A percentile compares a stretch with the other conserved stretches of the same genome.
phyloP scores from a whole-genome alignment of 2,797 vertebrate species.

The Emys orbicularis region DNA sequence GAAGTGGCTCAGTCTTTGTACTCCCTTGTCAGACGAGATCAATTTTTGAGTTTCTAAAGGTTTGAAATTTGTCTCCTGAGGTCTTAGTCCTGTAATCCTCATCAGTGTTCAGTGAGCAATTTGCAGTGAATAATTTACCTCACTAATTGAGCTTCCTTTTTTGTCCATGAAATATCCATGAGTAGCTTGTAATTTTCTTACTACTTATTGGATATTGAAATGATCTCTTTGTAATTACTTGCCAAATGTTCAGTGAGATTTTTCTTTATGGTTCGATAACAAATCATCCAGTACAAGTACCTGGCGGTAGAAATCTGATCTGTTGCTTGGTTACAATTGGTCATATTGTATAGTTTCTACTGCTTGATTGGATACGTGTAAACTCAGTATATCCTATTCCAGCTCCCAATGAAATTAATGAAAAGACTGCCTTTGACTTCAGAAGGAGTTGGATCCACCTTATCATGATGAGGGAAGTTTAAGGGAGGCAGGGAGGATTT shows the following conservation, averaged over 20 bases:
- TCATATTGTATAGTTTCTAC: neutral
- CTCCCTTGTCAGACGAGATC: neutral
- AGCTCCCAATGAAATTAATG: neutral
- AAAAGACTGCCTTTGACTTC: neutral
- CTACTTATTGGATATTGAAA: neutral
- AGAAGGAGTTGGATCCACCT: accelerated
- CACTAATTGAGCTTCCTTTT: neutral
- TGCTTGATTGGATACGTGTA: accelerated
- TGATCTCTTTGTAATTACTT: neutral
- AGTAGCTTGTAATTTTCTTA: neutral
- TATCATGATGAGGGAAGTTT: neutral
- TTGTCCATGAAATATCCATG: neutral
- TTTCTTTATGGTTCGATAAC: neutral
- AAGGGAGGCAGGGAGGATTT: neutral
- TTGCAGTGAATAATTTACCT: neutral
- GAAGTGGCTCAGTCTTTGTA: neutral
- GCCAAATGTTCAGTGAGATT: neutral
- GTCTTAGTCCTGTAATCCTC: neutral
- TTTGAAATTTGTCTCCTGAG: neutral
- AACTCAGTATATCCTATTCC: neutral
- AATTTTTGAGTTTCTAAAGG: neutral
- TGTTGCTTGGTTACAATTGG: slow-evolving; percentile 37
- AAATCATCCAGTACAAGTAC: neutral
- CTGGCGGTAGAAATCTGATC: neutral
- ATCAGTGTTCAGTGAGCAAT: neutral